Conservation (phyloP, 2,113 vertebrate genomes). For the Jacana jacana region DNA sequence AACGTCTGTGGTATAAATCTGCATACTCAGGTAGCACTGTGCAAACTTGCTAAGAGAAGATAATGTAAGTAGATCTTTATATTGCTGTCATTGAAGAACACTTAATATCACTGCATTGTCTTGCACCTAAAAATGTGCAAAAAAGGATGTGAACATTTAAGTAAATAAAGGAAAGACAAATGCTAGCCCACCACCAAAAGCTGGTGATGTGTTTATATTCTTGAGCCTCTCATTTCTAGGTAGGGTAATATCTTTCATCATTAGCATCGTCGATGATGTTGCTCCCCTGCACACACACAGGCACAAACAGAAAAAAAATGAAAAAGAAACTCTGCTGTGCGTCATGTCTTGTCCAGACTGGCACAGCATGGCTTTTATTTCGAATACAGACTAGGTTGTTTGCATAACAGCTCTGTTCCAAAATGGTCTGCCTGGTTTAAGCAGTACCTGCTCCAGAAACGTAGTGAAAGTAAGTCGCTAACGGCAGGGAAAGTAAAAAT, state of each 20-base stretch:
- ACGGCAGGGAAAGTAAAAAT: conserved; percentile 37
- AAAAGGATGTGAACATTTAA: background rate
- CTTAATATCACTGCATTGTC: conserved; percentile 39
- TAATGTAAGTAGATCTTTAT: background rate
- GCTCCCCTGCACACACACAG: background rate
- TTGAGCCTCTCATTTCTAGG: background rate
- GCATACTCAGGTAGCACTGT: background rate
- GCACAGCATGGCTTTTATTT: conserved; percentile 26
- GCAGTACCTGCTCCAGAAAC: background rate
- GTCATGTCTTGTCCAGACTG: conserved; percentile 17
- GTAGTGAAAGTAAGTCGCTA: background rate
- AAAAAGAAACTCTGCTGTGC: background rate
- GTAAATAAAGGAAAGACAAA: background rate
- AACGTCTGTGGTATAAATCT: conserved; percentile 17
- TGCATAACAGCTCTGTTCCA: conserved; percentile 38
- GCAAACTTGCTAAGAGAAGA: background rate
- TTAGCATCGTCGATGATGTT: background rate
- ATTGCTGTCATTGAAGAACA: background rate
- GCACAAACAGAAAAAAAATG: background rate
- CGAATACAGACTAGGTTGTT: conserved; percentile 11
- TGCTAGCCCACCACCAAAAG: background rate
- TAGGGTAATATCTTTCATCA: background rate
- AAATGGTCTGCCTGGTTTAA: conserved; percentile 28
- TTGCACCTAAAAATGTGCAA: conserved; percentile 23
- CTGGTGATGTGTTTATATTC: background rate